Evolutionary conservation across 2,888 invertebrate species (phyloP).

Genomic region (Cephonodes hylas): DNA sequence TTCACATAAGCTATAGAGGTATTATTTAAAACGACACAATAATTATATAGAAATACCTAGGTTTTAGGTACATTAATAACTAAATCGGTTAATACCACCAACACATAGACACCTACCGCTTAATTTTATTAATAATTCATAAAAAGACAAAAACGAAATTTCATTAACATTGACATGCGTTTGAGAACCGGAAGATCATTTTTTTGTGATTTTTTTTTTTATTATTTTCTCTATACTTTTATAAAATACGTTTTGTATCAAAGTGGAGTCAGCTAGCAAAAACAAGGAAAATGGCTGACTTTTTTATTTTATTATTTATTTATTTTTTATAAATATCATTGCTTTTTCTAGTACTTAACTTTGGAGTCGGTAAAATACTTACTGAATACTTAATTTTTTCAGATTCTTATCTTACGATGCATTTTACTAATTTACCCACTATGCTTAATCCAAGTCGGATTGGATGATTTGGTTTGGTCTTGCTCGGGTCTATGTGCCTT

Average conservation of each 20-base stretch:
- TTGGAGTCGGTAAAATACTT: conserved; percentile 79
- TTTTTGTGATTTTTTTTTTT: conserved; percentile 56
- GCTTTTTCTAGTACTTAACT: conserved; percentile 74
- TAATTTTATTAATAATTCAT: conserved; percentile 74
- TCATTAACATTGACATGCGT: conserved; percentile 62
- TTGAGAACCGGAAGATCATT: conserved; percentile 75
- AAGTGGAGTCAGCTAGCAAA: conserved; percentile 74
- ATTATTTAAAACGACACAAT: conserved; percentile 77
- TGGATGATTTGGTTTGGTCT: conserved; percentile 20
- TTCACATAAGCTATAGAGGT: conserved; percentile 80
- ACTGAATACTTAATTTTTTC: conserved; percentile 74
- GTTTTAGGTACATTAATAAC: conserved; percentile 66
- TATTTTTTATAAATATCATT: conserved; percentile 75
- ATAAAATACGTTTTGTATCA: conserved; percentile 80
- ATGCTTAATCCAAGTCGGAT: conserved; percentile 60
- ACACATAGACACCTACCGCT: conserved; percentile 77
- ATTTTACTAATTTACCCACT: conserved; percentile 71
- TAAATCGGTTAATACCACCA: conserved; percentile 76
- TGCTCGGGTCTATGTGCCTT: conserved; percentile 19
- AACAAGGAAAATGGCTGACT: conserved; percentile 72
- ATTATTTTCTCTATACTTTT: conserved; percentile 55
- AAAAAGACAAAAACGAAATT: conserved; percentile 75
- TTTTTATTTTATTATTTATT: conserved; percentile 56
- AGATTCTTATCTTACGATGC: conserved; percentile 78
- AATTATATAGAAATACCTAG: conserved; percentile 78